Conservation (phyloP, 2,113 vertebrate genomes). For the Dascyllus trimaculatus region DNA sequence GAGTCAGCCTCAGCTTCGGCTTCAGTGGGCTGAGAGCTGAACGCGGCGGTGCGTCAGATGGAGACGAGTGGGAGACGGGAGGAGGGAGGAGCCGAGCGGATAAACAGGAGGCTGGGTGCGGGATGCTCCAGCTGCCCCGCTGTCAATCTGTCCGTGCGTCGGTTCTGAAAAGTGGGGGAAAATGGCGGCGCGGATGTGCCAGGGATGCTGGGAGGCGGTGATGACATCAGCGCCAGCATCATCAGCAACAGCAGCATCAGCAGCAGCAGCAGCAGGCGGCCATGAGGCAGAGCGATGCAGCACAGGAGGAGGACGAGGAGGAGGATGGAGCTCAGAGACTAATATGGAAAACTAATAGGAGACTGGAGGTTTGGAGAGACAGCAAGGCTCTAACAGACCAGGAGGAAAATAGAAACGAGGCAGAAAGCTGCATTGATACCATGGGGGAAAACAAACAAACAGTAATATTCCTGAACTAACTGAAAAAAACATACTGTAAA, state of each 20-base stretch:
- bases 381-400: background rate
- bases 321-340: background rate
- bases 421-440: too few relatives aligned
- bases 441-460: too few relatives aligned
- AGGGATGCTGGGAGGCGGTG: conserved; percentile 76
- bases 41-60: conserved; percentile 73
- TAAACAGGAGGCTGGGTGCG: conserved; percentile 55
- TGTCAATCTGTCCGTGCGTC: conserved; percentile 29
- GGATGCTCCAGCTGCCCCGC: conserved; percentile 41
- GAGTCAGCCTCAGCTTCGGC: conserved; percentile 51
- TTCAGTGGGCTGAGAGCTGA: conserved; percentile 50
- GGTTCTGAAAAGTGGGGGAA: conserved; percentile 54
- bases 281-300: conserved; percentile 61
- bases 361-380: background rate
- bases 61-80: conserved; percentile 42
- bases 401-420: too few relatives aligned
- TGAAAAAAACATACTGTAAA: too few relatives aligned
- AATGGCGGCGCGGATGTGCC: conserved; percentile 79
- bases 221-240: conserved; percentile 85
- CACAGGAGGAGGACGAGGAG: conserved; percentile 21
- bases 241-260: conserved; percentile 64
- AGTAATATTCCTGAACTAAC: too few relatives aligned
- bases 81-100: conserved; percentile 40
- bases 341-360: background rate
- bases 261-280: conserved; percentile 44